Conservation (phyloP, 2,113 vertebrate species). For the Chiloscyllium plagiosum region DNA sequence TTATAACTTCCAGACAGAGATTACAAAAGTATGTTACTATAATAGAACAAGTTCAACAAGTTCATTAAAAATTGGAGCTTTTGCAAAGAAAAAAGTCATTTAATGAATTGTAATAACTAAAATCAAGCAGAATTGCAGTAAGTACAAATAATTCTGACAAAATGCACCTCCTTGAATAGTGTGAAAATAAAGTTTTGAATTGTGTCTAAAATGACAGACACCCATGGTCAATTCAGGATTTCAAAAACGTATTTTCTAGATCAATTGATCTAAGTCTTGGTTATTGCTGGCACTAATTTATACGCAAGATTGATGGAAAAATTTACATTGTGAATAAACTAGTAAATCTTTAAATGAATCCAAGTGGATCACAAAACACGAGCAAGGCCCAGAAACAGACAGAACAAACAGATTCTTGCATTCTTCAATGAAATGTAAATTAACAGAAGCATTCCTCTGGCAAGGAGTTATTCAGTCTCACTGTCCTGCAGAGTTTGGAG, state of each 20-base stretch:
- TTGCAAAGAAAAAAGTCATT: background rate
- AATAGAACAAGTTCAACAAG: too few relatives aligned
- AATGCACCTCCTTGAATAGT: background rate
- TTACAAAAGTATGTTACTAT: background rate
- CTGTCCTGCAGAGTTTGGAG: conserved; percentile 41
- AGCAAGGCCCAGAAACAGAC: conserved; percentile 49
- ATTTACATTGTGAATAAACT: conserved; percentile 42
- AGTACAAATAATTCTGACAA: background rate
- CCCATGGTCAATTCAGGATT: background rate
- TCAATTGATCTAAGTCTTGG: conserved; percentile 39
- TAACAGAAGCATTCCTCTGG: conserved; percentile 43
- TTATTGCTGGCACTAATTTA: conserved; percentile 39
- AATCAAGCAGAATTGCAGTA: background rate
- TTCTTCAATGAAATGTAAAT: conserved; percentile 54
- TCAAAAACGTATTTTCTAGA: conserved; percentile 9
- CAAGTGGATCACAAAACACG: conserved; percentile 34
- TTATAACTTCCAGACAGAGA: background rate
- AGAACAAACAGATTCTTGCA: conserved; percentile 59
- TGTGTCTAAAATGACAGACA: background rate
- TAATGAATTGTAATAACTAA: background rate
- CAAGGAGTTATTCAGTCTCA: conserved; percentile 45
- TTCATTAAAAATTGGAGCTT: background rate
- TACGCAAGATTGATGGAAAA: conserved; percentile 40
- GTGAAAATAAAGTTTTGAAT: background rate
- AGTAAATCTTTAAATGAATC: conserved; percentile 41